Evolutionary conservation across 2,888 invertebrate genomes (phyloP), one percentile per base, ranked within the genome.

Genomic region (Hetaerina titia): DNA sequence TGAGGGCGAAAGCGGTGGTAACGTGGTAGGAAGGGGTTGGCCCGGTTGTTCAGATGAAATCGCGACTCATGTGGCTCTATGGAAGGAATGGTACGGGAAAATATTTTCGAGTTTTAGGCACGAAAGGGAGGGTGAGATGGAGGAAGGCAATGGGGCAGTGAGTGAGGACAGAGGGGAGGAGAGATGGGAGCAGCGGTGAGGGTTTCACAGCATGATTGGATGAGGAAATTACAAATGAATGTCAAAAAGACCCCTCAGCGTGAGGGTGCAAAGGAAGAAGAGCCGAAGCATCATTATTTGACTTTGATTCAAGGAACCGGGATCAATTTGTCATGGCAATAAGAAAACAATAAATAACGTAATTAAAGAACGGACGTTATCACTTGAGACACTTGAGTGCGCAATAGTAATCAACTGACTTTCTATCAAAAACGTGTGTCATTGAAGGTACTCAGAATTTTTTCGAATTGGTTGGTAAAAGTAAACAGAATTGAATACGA

Each of bases 141-240:
- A 22, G n/a, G n/a, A n/a, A n/a, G 22, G n/a, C 19, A 22, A 22
- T 8, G 69, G n/a, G n/a, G 88, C 88, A 88, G 13, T 19, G 45
- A 19, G 17, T 19, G 17, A 15, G 22, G 19, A 11, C 8, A 15
- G 88, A 7, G 15, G 22, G 15, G 19, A 17, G 2, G 58, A 0
- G 56, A 8, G n/a, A 22, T n/a, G 58, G 88, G 57, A 56, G 8
- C 5, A 45, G 56, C 17, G 5, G 56, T 0, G 15, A 22, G 17
- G 57, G 22, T 88, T 89, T 81, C 31, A 31, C 81, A 31, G 25
- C 1, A 25, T 81, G 81, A 81, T 81, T 81, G 81, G 81, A 81
- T 81, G 81, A 81, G 81, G 81, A 81, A 81, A 81, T 81, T 81
- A 81, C 81, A 25, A 81, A 81, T 81, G 81, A 81, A 81, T 81